Base-by-base conservation (phyloP, 2,888 invertebrate genomes). In the Eutolmus rufibarbis region DNA sequence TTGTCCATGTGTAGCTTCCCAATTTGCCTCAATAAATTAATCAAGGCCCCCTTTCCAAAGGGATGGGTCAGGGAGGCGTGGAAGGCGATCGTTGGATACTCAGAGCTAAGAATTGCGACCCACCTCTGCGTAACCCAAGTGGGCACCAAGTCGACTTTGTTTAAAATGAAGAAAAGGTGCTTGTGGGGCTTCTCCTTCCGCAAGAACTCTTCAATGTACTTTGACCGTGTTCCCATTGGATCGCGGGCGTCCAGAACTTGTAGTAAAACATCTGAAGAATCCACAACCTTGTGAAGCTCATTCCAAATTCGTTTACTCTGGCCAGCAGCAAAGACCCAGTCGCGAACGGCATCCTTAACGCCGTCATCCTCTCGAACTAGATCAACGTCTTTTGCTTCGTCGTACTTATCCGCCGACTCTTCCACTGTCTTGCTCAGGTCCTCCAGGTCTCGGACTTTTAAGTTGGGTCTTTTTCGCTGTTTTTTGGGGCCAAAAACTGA, bases 221-320 rank as follows among this genome's bases (percentile, higher is more conserved):
- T 95, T 88, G 98, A 98, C 86, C 99, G 95, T 0, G 99, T 99
- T 2, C 99, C 99, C 94, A 97, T 94, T 0, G 99, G 99, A 94
- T 99, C 99, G 89, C 99, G 95, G 0, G 99, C 99, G 94, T 99
- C 99, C 88, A 99, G 93, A 4, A 99, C 97, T 93, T 99, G 98
- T 40, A 99, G 93, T 19, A 99, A 93, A 5, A 99, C 98, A 94
- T 99, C 99, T 0, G 99, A 98, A 2, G 99, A 98, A 92, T 99
- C 99, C 86, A 99, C 96, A 40, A 99, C 99, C 94, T 99, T 99
- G 92, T 99, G 98, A 76, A 99, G 93, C 92, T 99, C 99, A 93
- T 98, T 98, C 99, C 99, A 99, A 90, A 99, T 98, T 90, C 99
- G 95, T 93, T 95, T 97, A 90, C 99, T 99, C 93, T 98, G 98